Base-by-base conservation (phyloP, 2,888 invertebrate species). In the Drosophila villosipedis region DNA sequence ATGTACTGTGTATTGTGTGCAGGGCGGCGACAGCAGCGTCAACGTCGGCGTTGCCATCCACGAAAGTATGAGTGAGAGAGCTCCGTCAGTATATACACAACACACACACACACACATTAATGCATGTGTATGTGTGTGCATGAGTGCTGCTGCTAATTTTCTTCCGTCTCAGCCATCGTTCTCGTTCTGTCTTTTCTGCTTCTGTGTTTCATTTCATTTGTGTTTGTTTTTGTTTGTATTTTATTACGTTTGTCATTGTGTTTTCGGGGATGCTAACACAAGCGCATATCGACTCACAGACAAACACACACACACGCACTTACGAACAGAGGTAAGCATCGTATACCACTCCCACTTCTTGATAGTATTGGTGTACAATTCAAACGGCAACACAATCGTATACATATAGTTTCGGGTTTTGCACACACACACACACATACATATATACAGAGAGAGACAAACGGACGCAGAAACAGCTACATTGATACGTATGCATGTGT, bases 301-400 rank as follows among this genome's bases (percentile, higher is more conserved):
- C 41, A 54, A 35, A 63, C 75, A 64, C 39, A 25, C 25, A 25
- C 25, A 50, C 64, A 63, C 49, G 49, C 49, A 59, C 53, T 41
- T 52, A 64, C 72, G 68, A 35, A 54, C 67, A 69, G 75, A 64
- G 66, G 64, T 73, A 68, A 71, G 82, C 82, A 87, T 89, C 77
- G 87, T 78, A 88, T 83, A 89, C 90, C 90, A 88, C 90, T 85
- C 90, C 90, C 88, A 82, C 85, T 86, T 89, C 82, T 72, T 79
- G 70, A 19, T 53, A 75, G 80, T 80, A 69, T 73, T 68, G 75
- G 83, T 82, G 86, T 80, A 76, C 80, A 85, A 89, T 89, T 89
- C 79, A 90, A 80, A 88, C 90, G 83, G 79, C 79, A 75, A 70
- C 82, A 73, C 86, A 71, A 74, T 84, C 80, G 81, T 74, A 81